These are phyloP conservation scores for Caranx melampygus DNA, from an alignment of 2,113 vertebrate species.

Conservation along the genomic window DNA sequence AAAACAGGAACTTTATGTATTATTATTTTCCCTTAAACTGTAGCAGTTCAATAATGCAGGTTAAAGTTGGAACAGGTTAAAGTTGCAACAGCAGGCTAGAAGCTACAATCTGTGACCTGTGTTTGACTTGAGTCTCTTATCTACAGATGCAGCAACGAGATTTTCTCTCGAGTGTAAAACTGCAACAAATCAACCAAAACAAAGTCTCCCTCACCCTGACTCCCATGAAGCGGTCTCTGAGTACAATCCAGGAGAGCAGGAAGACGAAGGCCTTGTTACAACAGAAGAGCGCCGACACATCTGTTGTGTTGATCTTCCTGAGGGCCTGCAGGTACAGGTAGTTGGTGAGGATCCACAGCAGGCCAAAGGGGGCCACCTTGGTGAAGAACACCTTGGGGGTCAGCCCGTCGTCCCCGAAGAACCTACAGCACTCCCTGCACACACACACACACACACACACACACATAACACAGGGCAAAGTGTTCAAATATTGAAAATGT, in stretches of 20 bases:
- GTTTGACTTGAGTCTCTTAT: no score
- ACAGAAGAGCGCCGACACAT: conserved; percentile 96
- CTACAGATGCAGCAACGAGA: no score
- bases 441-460: conserved; percentile 24
- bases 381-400: conserved; percentile 96
- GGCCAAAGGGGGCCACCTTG: conserved; percentile 94
- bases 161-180: no score
- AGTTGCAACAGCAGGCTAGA: no score
- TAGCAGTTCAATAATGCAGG: not conserved
- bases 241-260: conserved; percentile 98
- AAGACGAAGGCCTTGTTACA: conserved; percentile 99
- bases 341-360: conserved; percentile 97
- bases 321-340: conserved; percentile 99
- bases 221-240: conserved; percentile 98
- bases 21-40: not conserved
- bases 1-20: not conserved
- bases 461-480: conserved; percentile 38
- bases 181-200: no score
- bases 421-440: conserved; percentile 93
- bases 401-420: conserved; percentile 96
- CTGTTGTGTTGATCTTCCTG: conserved; percentile 98
- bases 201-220: conserved; percentile 91
- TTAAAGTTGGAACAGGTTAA: not conserved
- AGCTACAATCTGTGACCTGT: no score
- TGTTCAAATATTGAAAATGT: not conserved